A percentile compares a stretch with the other conserved stretches of the same genome.
Evolutionary conservation across 2,113 vertebrate genomes (phyloP).

Genomic region (Harpagus bidentatus): DNA sequence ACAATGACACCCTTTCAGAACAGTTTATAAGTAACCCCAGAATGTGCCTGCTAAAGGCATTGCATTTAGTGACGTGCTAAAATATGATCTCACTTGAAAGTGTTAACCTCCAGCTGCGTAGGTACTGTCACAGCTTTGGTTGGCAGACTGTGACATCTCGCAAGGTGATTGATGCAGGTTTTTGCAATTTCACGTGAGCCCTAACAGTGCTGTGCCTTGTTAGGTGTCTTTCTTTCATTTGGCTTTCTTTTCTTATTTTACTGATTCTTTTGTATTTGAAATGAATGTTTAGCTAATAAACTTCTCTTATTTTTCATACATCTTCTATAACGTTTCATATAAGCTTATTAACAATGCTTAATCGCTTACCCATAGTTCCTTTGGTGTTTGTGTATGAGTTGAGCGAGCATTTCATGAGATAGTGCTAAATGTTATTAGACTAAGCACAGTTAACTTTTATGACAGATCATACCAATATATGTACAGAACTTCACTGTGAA

Average conservation of each 20-base stretch:
- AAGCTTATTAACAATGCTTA: slow-evolving; percentile 8
- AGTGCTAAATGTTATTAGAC: not conserved
- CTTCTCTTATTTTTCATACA: not conserved
- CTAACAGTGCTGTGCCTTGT: not conserved
- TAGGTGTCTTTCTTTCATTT: not conserved
- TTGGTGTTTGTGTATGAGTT: not conserved
- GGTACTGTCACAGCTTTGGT: not conserved
- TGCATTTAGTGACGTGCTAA: not conserved
- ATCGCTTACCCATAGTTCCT: not conserved
- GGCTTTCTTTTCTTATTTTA: not conserved
- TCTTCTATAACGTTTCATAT: not conserved
- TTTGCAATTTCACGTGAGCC: not conserved
- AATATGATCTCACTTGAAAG: not conserved
- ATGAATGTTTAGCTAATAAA: not conserved
- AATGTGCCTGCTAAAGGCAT: not conserved
- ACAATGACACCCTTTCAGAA: not conserved
- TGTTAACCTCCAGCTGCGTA: not conserved
- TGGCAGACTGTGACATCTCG: not conserved
- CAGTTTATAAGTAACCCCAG: not conserved
- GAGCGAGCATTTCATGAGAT: not conserved
- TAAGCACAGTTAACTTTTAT: not conserved
- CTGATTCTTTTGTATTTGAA: not conserved
- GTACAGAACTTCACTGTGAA: not conserved
- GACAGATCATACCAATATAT: not conserved
- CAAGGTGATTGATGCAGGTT: not conserved